Conservation (phyloP, 2,888 invertebrate genomes). For the Buathra laborator region DNA sequence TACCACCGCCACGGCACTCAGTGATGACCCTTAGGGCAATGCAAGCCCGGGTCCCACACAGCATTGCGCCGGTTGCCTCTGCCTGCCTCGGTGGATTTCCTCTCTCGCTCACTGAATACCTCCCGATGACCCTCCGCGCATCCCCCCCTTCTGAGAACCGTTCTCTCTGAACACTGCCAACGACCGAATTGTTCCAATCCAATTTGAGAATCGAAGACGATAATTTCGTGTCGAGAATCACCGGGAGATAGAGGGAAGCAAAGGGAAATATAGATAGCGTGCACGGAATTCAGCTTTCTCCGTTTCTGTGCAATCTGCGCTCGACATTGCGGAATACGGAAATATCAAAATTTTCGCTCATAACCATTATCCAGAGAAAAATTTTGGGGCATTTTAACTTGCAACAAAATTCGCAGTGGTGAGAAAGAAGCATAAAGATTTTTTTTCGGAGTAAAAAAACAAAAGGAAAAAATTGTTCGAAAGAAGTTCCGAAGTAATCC, state of each 20-base stretch:
- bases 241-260: slow-evolving; percentile 31
- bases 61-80: slow-evolving; percentile 42
- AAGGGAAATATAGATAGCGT: neutral
- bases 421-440: too few species aligned
- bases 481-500: too few species aligned
- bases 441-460: too few species aligned
- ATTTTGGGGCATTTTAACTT: too few species aligned
- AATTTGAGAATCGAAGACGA: slow-evolving; percentile 80
- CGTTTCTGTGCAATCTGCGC: neutral
- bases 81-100: slow-evolving; percentile 15
- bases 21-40: slow-evolving; percentile 77
- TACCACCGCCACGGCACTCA: slow-evolving; percentile 74
- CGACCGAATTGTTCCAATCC: slow-evolving; percentile 76
- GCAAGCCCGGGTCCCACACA: slow-evolving; percentile 69
- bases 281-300: neutral
- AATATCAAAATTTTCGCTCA: neutral
- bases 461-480: too few species aligned
- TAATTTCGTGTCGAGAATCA: slow-evolving; percentile 65
- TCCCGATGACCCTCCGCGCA: slow-evolving; percentile 37
- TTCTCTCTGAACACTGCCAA: slow-evolving; percentile 25
- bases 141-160: slow-evolving; percentile 56
- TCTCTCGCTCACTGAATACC: slow-evolving; percentile 29
- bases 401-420: too few species aligned
- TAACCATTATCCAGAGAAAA: too few species aligned
- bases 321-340: neutral